Base-by-base conservation (phyloP, 2,888 invertebrate species). In the Syritta pipiens region DNA sequence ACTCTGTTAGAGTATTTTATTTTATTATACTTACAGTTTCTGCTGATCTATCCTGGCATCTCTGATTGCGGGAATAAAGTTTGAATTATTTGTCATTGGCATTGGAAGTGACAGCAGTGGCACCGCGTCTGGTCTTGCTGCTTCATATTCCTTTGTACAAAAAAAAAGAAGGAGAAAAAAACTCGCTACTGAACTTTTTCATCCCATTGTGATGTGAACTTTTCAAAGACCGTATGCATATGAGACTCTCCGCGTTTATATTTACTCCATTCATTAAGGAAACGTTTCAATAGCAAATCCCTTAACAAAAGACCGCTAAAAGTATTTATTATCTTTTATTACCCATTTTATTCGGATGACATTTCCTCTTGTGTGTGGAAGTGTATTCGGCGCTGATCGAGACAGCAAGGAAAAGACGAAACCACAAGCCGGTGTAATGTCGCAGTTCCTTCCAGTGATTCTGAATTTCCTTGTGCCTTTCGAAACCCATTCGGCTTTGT, bases 241-340 rank as follows among this genome's bases (percentile, higher is more conserved):
- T 9, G 37, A 26, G 20, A 20, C 22, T 10, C 19, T 42, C 6
- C 35, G 40, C 63, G 63, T 49, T 67, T 48, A 37, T 79, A 79
- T 74, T 79, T 74, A 68, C 67, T 74, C 51, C 67, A 49, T 79
- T 74, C 74, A 79, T 79, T 79, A 79, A 57, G 74, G 74, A 79
- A 79, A 68, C 74, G 75, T 68, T 81, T 81, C 81, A 81, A 81
- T 81, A 60, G 81, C 75, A 81, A 81, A 81, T 81, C 81, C 81
- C 51, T 42, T 53, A 53, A 69, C 75, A 81, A 79, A 57, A 51
- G 28, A 48, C 26, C 37, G 40, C 32, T 68, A 74, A 79, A 74
- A 62, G 72, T 67, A 72, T 79, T 72, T 79, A 79, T 79, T 79
- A 74, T 79, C 49, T 46, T 59, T 59, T 53, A 53, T 71, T 60